A percentile compares a stretch with the other conserved stretches of the same genome.
phyloP scores from a whole-genome alignment of 92 coral and sea anemone genomes.

The Parazoanthus swiftii region DNA sequence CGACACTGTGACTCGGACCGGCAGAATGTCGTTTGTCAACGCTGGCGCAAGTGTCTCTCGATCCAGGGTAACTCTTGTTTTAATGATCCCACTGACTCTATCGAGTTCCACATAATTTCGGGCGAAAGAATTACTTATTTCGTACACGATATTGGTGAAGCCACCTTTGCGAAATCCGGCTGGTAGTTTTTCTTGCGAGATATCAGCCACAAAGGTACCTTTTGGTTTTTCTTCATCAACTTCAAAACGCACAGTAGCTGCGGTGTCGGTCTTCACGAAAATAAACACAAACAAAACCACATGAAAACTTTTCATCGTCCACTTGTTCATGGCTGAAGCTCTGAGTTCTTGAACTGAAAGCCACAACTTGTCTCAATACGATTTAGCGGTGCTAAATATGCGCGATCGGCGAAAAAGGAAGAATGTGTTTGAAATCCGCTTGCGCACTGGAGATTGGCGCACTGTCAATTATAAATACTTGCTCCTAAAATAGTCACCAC shows the following conservation, averaged over 20 bases:
- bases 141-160: conserved; percentile 53
- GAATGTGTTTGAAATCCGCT: background rate
- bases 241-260: conserved; percentile 43
- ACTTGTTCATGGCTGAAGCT: conserved; percentile 20
- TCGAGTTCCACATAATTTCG: conserved; percentile 51
- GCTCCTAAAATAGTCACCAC: conserved; percentile 18
- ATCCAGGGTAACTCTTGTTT: conserved; percentile 58
- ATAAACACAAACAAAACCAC: conserved; percentile 18
- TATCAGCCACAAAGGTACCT: conserved; percentile 72
- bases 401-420: conserved; percentile 2
- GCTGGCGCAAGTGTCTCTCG: conserved; percentile 66
- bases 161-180: conserved; percentile 39
- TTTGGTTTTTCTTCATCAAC: conserved; percentile 67
- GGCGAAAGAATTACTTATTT: conserved; percentile 53
- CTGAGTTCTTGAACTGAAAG: background rate
- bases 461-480: conserved; percentile 35
- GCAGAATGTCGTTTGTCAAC: conserved; percentile 56
- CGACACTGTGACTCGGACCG: conserved; percentile 55
- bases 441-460: conserved; percentile 12
- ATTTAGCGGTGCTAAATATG: conserved; percentile 27
- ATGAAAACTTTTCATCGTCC: conserved; percentile 12
- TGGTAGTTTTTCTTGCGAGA: conserved; percentile 55
- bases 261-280: background rate
- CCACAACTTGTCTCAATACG: background rate
- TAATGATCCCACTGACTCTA: conserved; percentile 58